These are phyloP conservation scores for Aphidoletes aphidimyza DNA, from an alignment of 2,888 invertebrate genomes.

Conservation along the genomic window DNA sequence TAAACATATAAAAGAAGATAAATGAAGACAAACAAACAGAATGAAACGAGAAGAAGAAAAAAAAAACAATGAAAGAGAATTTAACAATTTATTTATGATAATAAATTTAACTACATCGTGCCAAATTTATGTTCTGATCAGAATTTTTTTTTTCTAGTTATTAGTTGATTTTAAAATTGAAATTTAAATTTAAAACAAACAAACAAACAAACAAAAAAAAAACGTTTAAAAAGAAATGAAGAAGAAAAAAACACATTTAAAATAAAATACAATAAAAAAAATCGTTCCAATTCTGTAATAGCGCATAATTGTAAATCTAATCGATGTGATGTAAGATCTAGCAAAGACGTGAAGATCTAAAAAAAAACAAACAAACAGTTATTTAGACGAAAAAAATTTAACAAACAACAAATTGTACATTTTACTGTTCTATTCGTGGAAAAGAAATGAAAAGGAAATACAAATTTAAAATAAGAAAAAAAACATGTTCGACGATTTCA, in stretches of 20 bases:
- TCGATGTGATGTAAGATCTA: slow-evolving; percentile 46
- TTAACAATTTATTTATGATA: slow-evolving; percentile 48
- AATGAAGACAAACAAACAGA: background rate
- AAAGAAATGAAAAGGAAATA: background rate
- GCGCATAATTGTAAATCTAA: slow-evolving; percentile 35
- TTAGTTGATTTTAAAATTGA: slow-evolving; percentile 18
- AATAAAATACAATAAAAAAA: background rate
- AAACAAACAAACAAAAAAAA: no score
- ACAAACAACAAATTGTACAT: no score
- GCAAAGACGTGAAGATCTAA: background rate
- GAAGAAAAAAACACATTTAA: background rate
- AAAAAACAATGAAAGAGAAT: background rate
- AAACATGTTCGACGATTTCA: no score
- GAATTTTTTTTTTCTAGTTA: slow-evolving; percentile 29
- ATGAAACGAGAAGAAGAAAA: background rate
- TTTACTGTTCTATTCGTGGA: background rate
- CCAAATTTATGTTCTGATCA: slow-evolving; percentile 43
- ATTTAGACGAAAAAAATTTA: background rate
- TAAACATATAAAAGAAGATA: background rate
- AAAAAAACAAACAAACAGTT: no score
- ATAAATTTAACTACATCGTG: slow-evolving; percentile 38
- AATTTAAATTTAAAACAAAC: no score
- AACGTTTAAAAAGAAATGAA: no score
- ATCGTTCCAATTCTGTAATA: slow-evolving; percentile 17
- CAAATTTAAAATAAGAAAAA: no score